Evolutionary conservation across 2,797 vertebrate species (phyloP), one percentile per base, ranked within the genome.

Genomic region (Lithobates pipiens): DNA sequence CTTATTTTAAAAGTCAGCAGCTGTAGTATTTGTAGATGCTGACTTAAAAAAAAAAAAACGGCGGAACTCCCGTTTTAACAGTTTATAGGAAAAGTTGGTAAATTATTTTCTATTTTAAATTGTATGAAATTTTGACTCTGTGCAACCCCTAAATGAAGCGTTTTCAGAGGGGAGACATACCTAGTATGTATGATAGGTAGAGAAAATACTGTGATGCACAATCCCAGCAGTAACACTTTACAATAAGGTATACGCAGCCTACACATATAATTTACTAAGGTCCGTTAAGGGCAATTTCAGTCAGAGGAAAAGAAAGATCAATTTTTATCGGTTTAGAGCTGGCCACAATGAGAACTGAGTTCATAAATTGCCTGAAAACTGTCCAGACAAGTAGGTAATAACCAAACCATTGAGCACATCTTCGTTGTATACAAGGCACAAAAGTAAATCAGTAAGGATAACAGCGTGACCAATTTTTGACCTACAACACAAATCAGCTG

Each of bases 291-390:
- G 50, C 50, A 61, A 72, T 63, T 74, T 82, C 25, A 82, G 18
- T n/a, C 54, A 29, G 16, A 61, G 70, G 15, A 73, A 63, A 57
- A 27, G 10, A 63, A 74, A 73, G 80, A 73, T 82, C 54, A 82
- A 74, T 82, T 82, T 82, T 82, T 82, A 73, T 73, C 15, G 50
- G 46, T 63, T 82, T 82, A 73, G 80, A n/a, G 18, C 34, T 82
- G 54, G 46, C 70, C 54, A 82, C 50, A 82, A 61, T 81, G 36
- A 71, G 10, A 50, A 81, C 54, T 13, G n/a, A 34, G 34, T 36
- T 71, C 29, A 82, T 82, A 82, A 82, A 82, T 74, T 74, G 54
- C 25, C 50, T 65, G 71, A n/a, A 21, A 82, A 73, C 34, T 73
- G 54, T 42, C 70, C 18, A 36, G 34, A 61, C 29, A 9, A 82